These are phyloP conservation scores for Melanotaenia trifasciata DNA, from an alignment of 2,797 vertebrate species.

Conservation along the genomic window DNA sequence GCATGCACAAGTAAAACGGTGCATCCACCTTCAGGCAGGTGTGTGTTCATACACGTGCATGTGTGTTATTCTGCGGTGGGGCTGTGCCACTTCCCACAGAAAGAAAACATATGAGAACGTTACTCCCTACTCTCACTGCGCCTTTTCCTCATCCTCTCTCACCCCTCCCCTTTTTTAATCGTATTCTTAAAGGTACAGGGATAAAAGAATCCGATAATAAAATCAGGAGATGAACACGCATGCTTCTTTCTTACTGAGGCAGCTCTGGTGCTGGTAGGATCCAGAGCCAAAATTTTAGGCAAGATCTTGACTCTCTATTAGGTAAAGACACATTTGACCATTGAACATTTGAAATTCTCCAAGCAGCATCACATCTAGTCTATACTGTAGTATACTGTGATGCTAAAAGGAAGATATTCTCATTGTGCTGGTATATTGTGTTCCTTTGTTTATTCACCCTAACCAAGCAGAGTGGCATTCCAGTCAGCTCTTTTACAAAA, in stretches of 20 bases:
- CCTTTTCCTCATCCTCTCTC: constrained; percentile 44
- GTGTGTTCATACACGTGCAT: constrained; percentile 33
- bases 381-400: neutral
- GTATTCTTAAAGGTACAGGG: constrained; percentile 73
- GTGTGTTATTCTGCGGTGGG: constrained; percentile 54
- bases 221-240: neutral
- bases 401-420: neutral
- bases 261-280: neutral
- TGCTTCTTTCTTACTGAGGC: neutral
- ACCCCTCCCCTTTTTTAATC: constrained; percentile 19
- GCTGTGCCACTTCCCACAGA: constrained; percentile 74
- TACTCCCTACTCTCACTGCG: constrained; percentile 55
- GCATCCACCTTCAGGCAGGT: constrained; percentile 6
- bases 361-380: neutral
- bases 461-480: neutral
- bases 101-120: constrained; percentile 76
- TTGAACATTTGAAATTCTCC: too few species aligned
- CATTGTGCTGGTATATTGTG: neutral
- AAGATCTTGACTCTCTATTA: neutral
- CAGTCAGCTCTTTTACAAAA: too few species aligned
- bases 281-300: neutral
- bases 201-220: constrained; percentile 7
- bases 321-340: neutral
- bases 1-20: constrained; percentile 42
- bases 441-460: neutral